Conservation (phyloP, 2,797 vertebrate species). For the Gallinago nigripennis region DNA sequence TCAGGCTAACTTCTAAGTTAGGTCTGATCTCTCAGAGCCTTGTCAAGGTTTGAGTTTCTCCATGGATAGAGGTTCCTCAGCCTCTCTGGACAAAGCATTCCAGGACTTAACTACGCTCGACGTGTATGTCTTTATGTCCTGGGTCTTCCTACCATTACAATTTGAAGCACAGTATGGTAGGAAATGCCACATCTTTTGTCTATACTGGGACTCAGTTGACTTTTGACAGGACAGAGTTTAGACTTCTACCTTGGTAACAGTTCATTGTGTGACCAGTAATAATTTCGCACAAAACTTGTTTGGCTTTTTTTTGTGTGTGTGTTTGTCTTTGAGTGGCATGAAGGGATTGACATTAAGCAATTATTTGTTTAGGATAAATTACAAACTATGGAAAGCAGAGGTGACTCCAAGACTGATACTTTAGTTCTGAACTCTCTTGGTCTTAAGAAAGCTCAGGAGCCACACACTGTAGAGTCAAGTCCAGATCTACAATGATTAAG, state of each 20-base stretch:
- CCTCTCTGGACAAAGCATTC: neutral
- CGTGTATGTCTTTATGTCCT: neutral
- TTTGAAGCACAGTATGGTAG: neutral
- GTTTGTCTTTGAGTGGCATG: neutral
- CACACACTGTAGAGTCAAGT: neutral
- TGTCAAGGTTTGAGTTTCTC: neutral
- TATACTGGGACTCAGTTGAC: neutral
- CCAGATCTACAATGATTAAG: neutral
- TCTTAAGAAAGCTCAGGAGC: neutral
- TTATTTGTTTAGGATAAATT: neutral
- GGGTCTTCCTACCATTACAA: neutral
- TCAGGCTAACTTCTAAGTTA: neutral
- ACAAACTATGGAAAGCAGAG: neutral
- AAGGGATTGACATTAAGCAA: neutral
- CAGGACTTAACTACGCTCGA: neutral
- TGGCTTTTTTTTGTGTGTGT: neutral
- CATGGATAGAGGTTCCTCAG: neutral
- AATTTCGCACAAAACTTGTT: neutral
- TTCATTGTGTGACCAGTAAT: neutral
- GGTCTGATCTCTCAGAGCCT: neutral
- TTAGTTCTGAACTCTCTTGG: neutral
- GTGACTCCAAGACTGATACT: neutral
- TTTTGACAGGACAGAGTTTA: neutral
- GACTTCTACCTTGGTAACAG: neutral
- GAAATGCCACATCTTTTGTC: neutral